Base-by-base conservation (phyloP, 2,797 vertebrate species). In the Lutjanus argentimaculatus region DNA sequence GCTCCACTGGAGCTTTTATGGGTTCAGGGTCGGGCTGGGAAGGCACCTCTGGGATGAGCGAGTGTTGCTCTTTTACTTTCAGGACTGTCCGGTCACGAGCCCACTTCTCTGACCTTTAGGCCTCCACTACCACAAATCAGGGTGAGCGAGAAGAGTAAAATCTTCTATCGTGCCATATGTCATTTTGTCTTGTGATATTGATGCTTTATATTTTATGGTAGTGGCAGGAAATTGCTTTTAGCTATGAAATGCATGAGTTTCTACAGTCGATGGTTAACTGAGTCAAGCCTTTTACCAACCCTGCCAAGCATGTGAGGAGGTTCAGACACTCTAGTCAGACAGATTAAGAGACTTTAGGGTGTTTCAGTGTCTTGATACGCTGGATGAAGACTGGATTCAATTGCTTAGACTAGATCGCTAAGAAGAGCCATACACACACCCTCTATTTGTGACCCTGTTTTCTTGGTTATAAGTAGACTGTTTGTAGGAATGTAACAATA, bases 1-100 rank as follows among this genome's bases (percentile, higher is more conserved):
- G 67, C 52, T 71, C 46, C 51, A 77, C 19, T 61, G 55, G 42
- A 72, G 14, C 12, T 8, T 65, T 45, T 63, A 6, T 17, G 13
- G 48, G 9, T 25, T 81, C 10, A 21, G 12, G 62, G 46, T 6
- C 21, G 49, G 43, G 57, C 8, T 67, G 62, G 21, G 55, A 49
- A 49, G 51, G 21, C 36, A 68, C 22, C 12, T 77, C 36, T 46
- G 49, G 30, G 7, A 55, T 30, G 46, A 65, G 17, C 52, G n/a
- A 46, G 65, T 8, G 45, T 11, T 45, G 21, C 67, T 53, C 22
- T 66, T 53, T 67, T 30, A 52, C 19, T 67, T 66, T 48, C 11
- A 0, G 22, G 25, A 53, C 16, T 67, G 42, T 45, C 10, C 4
- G 1, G 16, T 59, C 67, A 22, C 13, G 62, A 46, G 49, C n/a